These are phyloP conservation scores for Eupithecia vulgata DNA, from an alignment of 2,888 invertebrate genomes.

Conservation along the genomic window DNA sequence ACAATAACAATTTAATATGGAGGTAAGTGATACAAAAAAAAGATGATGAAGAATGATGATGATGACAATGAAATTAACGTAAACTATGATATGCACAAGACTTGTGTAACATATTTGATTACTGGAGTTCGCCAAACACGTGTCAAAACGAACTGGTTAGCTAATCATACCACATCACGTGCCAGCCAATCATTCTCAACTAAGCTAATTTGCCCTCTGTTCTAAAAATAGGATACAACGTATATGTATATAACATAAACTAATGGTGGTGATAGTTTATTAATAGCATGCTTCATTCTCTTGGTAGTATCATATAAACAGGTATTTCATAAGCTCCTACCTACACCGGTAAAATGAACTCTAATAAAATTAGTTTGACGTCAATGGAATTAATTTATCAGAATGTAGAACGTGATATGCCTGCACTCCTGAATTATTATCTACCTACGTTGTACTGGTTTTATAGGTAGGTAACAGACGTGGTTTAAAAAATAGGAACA, in stretches of 20 bases:
- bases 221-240: neutral
- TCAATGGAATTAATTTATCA: conserved; percentile 48
- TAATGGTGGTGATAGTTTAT: neutral
- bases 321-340: neutral
- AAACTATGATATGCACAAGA: neutral
- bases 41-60: too few relatives aligned
- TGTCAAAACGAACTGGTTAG: neutral
- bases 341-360: conserved; percentile 20
- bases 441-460: conserved; percentile 3
- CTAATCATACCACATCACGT: neutral
- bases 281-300: neutral
- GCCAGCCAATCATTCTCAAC: neutral
- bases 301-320: neutral
- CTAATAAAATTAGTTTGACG: conserved; percentile 49
- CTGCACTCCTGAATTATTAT: conserved; percentile 9
- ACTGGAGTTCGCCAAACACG: neutral
- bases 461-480: neutral
- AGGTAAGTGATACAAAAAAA: too few relatives aligned
- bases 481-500: neutral
- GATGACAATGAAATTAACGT: neutral
- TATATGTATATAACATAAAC: neutral
- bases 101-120: neutral
- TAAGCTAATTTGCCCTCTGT: neutral
- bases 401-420: conserved; percentile 19
- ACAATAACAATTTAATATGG: too few relatives aligned